These are phyloP conservation scores for Emydura subglobosa DNA, from an alignment of 2,113 vertebrate species.

Conservation along the genomic window DNA sequence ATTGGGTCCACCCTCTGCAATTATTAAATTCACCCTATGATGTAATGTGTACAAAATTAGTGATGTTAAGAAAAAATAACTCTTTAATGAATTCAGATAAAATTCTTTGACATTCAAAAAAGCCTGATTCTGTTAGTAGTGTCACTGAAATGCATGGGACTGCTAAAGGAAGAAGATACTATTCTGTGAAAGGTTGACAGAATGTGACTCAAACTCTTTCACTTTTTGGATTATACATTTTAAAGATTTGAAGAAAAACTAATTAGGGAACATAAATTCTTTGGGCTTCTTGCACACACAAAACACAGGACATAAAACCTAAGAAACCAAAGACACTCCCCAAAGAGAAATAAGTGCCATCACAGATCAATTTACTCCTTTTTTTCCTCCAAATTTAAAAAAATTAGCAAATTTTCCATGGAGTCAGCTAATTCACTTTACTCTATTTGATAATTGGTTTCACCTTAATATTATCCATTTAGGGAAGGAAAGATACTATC, in stretches of 20 bases:
- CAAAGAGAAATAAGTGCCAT: background rate
- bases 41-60: background rate
- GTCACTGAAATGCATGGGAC: background rate
- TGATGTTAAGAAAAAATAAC: background rate
- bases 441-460: conserved; percentile 1
- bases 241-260: background rate
- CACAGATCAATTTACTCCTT: background rate
- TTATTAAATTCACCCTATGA: background rate
- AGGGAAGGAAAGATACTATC: background rate
- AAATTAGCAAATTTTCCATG: background rate
- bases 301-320: background rate
- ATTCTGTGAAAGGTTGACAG: background rate
- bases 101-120: background rate
- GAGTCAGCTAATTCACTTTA: conserved; percentile 2
- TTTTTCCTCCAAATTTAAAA: background rate
- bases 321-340: background rate
- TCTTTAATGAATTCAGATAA: background rate
- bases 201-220: background rate
- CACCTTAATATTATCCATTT: background rate
- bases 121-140: background rate
- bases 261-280: background rate
- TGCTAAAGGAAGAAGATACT: background rate
- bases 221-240: background rate
- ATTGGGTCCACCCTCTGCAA: background rate
- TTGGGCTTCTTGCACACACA: background rate